Base-by-base conservation (phyloP, 2,797 vertebrate genomes). In the Anisognathus igniventris region DNA sequence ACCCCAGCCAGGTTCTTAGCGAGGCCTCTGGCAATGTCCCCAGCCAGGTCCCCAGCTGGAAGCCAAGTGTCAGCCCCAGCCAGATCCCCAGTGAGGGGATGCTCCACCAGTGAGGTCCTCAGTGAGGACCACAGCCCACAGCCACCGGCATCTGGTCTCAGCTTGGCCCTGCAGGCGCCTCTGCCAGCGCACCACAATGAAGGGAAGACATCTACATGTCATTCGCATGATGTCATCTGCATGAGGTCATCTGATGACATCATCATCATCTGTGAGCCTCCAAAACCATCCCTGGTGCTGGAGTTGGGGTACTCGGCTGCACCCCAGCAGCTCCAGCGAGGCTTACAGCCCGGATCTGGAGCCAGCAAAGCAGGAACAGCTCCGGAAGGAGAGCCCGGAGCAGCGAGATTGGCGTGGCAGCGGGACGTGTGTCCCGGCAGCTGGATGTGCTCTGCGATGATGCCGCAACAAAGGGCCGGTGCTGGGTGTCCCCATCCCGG, bases 371-470 rank as follows among this genome's bases (percentile, higher is more conserved):
- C 76, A 68, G 83, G 31, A 86, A 53, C 78, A 47, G 72, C 95
- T 87, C 91, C 16, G 57, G 95, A 88, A 93, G 96, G 54, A 58
- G 66, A 48, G 58, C 21, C 0, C 1, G 68, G 73, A 28, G 64
- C 48, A 13, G 71, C 50, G 1, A 8, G n/a, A 21, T 3, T 2
- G 5, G 47, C 1, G 7, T 2, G 15, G 42, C 2, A 0, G 76
- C 54, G 31, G 73, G 77, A 68, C 20, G 37, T 3, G 14, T 10
- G 60, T 39, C 7, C 44, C 42, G 86, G 61, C 78, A 65, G 75
- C 71, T 7, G 37, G 37, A 31, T 24, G n/a, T 16, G 53, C 85
- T 89, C 84, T 14, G 31, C 2, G 3, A n/a, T 6, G 53, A 44
- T 28, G 18, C 56, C 23, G 2, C 67, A 67, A 81, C 45, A 68